Base-by-base conservation (phyloP, 2,888 invertebrate genomes). In the Leptopilina drosophilae region DNA sequence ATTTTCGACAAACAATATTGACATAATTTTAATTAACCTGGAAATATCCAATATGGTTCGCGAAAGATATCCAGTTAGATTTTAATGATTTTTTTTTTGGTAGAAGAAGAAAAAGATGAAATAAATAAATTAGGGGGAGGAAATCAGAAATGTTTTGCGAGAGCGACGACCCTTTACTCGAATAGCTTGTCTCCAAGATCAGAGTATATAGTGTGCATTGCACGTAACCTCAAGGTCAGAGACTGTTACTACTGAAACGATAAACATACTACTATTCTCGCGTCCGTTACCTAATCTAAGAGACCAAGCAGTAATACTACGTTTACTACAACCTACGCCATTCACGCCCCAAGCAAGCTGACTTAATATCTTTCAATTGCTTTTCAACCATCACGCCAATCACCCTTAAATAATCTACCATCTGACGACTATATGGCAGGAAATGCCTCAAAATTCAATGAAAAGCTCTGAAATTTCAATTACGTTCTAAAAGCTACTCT, bases 261-360 rank as follows among this genome's bases (percentile, higher is more conserved):
- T 77, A 69, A 80, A 76, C 64, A 62, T 76, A 76, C 8, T 42
- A 7, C 64, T 77, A 77, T 64, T 73, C 77, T 64, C n/a, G 64
- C 78, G 78, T 53, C 77, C 64, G 78, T 81, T 80, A 81, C 67
- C 64, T 82, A 82, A 79, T 46, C 56, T 76, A 77, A 77, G 78
- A 79, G 77, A 75, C 77, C 49, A 53, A 78, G 64, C 67, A 26
- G 69, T 73, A 73, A 73, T 73, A 73, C 73, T 73, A 73, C 56
- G 73, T 73, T 73, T 73, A 73, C 69, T 73, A 73, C 33, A 73
- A 33, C 59, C 79, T 64, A 77, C 77, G 79, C 80, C 85, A 83
- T 84, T 84, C 84, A 80, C 64, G 33, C 69, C 66, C 78, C 69
- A 75, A 33, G 78, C 67, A 77, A 82, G 65, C 73, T 73, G 33